Evolutionary conservation across 1,140 invertebrate genomes (phyloP).

Genomic region (Cyrtorhinus lividipennis): DNA sequence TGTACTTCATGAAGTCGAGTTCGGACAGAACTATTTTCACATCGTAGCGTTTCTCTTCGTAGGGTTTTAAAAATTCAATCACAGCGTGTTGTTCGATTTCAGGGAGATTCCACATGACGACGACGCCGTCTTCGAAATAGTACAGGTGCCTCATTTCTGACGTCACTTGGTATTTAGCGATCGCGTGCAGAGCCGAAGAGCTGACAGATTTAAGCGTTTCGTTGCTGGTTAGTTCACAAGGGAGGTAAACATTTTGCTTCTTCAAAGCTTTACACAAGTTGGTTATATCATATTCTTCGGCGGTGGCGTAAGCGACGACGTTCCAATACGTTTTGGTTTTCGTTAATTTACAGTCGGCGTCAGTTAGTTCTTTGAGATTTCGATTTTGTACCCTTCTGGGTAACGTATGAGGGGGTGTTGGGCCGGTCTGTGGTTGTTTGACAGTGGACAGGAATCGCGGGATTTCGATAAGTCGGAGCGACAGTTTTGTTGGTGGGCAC

Average conservation of each 20-base stretch:
- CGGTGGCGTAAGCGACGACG: conserved; percentile 46
- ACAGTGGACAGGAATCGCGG: no score
- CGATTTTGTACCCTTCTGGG: no score
- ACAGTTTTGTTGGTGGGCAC: no score
- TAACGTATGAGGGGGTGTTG: no score
- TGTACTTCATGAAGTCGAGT: conserved; percentile 69
- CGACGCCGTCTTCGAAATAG: conserved; percentile 73
- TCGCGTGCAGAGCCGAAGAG: conserved; percentile 51
- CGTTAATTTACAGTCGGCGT: no score
- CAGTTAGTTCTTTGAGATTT: no score
- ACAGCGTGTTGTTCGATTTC: conserved; percentile 67
- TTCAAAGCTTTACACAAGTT: conserved; percentile 42
- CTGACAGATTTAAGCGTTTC: conserved; percentile 27
- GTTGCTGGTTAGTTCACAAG: conserved; percentile 30
- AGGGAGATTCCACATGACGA: conserved; percentile 86
- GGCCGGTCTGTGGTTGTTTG: no score
- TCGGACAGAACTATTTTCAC: conserved; percentile 53
- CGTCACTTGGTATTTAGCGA: conserved; percentile 56
- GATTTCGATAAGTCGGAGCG: no score
- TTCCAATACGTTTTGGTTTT: conserved; percentile 7
- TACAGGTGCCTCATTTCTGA: conserved; percentile 60
- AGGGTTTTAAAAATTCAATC: conserved; percentile 49
- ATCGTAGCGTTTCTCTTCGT: conserved; percentile 52
- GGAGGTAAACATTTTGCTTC: conserved; percentile 51
- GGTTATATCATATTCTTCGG: conserved; percentile 63